A percentile compares a stretch with the other conserved stretches of the same genome.
phyloP scores from a whole-genome alignment of 2,888 invertebrate species.

The Oscheius sp. region DNA sequence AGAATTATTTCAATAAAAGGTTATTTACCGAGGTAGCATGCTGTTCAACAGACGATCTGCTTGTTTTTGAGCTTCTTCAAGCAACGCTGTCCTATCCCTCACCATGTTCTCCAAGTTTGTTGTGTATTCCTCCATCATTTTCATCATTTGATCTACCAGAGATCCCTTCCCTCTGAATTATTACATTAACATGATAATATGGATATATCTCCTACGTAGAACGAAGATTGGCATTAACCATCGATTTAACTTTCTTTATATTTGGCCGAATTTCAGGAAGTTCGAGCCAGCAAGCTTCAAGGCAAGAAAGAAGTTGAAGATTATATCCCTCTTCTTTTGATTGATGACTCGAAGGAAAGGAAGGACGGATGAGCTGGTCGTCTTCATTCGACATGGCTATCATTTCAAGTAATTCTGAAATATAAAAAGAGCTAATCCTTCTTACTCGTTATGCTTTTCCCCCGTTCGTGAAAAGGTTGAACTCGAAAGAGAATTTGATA shows the following conservation, averaged over 20 bases:
- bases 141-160: conserved; percentile 69
- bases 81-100: conserved; percentile 63
- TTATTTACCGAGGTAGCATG: conserved; percentile 63
- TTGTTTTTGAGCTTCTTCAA: conserved; percentile 69
- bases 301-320: conserved; percentile 61
- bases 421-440: background rate
- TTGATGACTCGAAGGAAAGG: conserved; percentile 50
- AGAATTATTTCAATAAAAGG: background rate
- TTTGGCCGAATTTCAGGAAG: conserved; percentile 66
- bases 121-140: conserved; percentile 69
- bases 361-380: conserved; percentile 65
- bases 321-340: conserved; percentile 20
- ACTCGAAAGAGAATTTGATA: conserved; percentile 68
- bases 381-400: conserved; percentile 67
- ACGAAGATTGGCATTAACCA: conserved; percentile 65
- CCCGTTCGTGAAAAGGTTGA: conserved; percentile 67
- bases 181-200: background rate
- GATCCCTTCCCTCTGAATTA: conserved; percentile 62
- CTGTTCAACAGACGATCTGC: conserved; percentile 68
- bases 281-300: conserved; percentile 70
- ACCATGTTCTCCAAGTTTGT: conserved; percentile 67
- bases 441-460: conserved; percentile 33
- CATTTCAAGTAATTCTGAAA: conserved; percentile 65
- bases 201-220: conserved; percentile 51
- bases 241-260: conserved; percentile 65